A percentile compares a stretch with the other conserved stretches of the same genome.
Evolutionary conservation across 2,797 vertebrate genomes (phyloP).

Genomic region (Apogon talboti): DNA sequence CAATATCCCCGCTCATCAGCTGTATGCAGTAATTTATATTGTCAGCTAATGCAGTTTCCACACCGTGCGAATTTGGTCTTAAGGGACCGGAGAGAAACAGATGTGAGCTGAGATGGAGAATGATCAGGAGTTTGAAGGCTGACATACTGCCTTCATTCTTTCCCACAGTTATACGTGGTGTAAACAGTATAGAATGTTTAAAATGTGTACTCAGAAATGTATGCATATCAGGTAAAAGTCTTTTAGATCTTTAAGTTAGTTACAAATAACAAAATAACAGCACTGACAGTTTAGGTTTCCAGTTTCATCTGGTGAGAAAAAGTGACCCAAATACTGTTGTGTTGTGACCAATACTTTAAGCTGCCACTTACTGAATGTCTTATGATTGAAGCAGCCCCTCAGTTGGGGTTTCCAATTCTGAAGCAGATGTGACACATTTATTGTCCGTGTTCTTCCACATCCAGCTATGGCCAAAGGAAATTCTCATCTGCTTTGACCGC

Average conservation of each 20-base stretch:
- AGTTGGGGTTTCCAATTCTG: conserved; percentile 40
- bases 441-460: conserved; percentile 57
- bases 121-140: background rate
- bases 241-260: background rate
- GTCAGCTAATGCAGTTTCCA: conserved; percentile 39
- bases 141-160: conserved; percentile 13
- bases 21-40: conserved; percentile 49
- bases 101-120: conserved; percentile 38
- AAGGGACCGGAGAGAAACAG: conserved; percentile 52
- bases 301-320: conserved; percentile 35
- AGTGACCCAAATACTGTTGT: conserved; percentile 65
- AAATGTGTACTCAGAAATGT: background rate
- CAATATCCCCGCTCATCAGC: conserved; percentile 52
- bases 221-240: background rate
- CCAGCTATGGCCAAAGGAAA: conserved; percentile 62
- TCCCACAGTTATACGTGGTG: background rate
- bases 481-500: conserved; percentile 59
- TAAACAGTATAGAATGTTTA: background rate
- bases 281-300: conserved; percentile 31
- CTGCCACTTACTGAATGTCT: conserved; percentile 57
- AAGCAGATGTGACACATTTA: conserved; percentile 69
- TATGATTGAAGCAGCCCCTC: conserved; percentile 61
- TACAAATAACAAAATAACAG: conserved; percentile 4
- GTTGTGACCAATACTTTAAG: conserved; percentile 58
- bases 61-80: conserved; percentile 23